Evolutionary conservation across 2,888 invertebrate genomes (phyloP).

Genomic region (Synanthedon tipuliformis): DNA sequence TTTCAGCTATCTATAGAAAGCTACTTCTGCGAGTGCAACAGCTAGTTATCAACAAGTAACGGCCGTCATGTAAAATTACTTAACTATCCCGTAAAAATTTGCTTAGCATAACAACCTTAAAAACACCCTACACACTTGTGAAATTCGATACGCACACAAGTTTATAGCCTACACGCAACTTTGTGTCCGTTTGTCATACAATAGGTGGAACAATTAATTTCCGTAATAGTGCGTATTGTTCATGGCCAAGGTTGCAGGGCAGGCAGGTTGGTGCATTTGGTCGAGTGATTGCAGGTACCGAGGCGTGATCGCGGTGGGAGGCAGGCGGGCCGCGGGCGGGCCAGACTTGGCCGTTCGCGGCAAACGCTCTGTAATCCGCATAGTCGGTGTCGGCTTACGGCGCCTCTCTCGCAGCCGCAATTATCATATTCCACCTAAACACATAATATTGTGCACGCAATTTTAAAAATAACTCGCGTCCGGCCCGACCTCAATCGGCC

Average conservation of each 20-base stretch:
- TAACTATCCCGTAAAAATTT: too few species aligned
- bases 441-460: conserved; percentile 69
- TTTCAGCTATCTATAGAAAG: too few species aligned
- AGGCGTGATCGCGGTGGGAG: conserved; percentile 16
- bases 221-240: conserved; percentile 2
- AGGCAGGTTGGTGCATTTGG: conserved; percentile 2
- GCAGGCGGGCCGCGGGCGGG: conserved; percentile 11
- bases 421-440: conserved; percentile 70
- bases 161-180: too few species aligned
- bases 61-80: too few species aligned
- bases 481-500: conserved; percentile 56
- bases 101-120: too few species aligned
- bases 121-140: too few species aligned
- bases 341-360: conserved; percentile 16
- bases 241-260: background rate
- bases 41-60: too few species aligned
- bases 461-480: conserved; percentile 66
- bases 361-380: conserved; percentile 58
- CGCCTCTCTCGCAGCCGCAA: conserved; percentile 57
- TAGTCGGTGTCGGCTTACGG: conserved; percentile 64
- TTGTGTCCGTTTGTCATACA: too few species aligned
- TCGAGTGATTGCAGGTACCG: conserved; percentile 7
- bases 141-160: too few species aligned
- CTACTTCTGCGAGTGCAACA: too few species aligned
- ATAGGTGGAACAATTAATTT: background rate